These are phyloP conservation scores for Apolygus lucorum DNA, from an alignment of 1,140 invertebrate species.

Conservation along the genomic window DNA sequence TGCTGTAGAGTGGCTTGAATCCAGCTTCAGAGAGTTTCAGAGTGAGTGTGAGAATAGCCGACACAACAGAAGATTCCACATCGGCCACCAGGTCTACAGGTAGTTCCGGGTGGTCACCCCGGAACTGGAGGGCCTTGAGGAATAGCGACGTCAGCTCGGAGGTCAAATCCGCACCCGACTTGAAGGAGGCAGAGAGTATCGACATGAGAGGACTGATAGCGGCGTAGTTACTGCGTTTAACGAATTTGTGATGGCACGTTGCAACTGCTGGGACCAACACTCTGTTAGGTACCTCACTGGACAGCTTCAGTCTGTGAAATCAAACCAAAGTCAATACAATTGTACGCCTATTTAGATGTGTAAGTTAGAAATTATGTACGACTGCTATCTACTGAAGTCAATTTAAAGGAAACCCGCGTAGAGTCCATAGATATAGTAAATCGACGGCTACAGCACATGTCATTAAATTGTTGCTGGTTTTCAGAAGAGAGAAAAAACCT, in stretches of 20 bases:
- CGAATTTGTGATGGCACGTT: conserved; percentile 53
- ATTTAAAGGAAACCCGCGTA: too few species aligned
- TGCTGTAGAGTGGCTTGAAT: conserved; percentile 79
- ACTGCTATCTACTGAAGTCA: too few species aligned
- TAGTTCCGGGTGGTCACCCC: conserved; percentile 39
- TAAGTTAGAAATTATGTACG: too few species aligned
- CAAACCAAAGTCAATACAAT: not conserved
- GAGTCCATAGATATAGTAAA: not conserved
- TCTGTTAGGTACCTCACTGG: conserved; percentile 56
- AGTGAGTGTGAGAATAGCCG: conserved; percentile 64
- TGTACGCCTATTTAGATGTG: too few species aligned
- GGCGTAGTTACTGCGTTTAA: conserved; percentile 48
- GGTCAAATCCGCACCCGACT: conserved; percentile 52
- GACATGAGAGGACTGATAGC: conserved; percentile 62
- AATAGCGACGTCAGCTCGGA: conserved; percentile 63
- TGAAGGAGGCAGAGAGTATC: conserved; percentile 61
- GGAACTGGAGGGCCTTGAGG: conserved; percentile 62
- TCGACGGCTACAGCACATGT: not conserved
- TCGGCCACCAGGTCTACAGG: conserved; percentile 37
- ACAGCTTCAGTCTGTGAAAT: conserved; percentile 50
- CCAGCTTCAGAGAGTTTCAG: conserved; percentile 79
- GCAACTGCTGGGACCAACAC: conserved; percentile 66
- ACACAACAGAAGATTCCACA: conserved; percentile 62
- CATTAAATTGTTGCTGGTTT: too few species aligned
- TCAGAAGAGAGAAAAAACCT: too few species aligned